These are phyloP conservation scores for Agrilus mali DNA, from an alignment of 2,888 invertebrate genomes.

Conservation along the genomic window DNA sequence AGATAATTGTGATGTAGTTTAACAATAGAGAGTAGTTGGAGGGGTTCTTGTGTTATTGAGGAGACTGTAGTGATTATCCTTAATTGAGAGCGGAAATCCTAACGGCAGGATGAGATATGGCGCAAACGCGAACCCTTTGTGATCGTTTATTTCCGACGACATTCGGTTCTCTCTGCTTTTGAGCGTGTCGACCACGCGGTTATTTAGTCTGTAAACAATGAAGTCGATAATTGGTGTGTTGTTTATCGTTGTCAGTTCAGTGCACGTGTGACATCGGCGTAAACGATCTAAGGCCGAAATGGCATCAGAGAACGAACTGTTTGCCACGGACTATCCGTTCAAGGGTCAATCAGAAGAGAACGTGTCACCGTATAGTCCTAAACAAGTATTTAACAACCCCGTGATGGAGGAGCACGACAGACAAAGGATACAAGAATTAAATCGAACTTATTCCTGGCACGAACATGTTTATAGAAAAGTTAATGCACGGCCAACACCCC, in stretches of 20 bases:
- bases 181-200: slow-evolving; percentile 13
- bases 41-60: too few relatives aligned
- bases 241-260: slow-evolving; percentile 8
- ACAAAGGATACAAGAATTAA: slow-evolving; percentile 5
- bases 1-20: too few relatives aligned
- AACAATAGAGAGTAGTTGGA: too few relatives aligned
- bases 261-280: slow-evolving; percentile 10
- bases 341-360: not conserved
- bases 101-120: slow-evolving; percentile 8
- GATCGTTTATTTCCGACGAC: slow-evolving; percentile 16
- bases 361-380: slow-evolving; percentile 4
- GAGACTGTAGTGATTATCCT: too few relatives aligned
- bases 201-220: slow-evolving; percentile 16
- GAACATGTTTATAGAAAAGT: slow-evolving; percentile 79
- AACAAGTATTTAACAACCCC: slow-evolving; percentile 9
- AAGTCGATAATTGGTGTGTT: slow-evolving; percentile 15
- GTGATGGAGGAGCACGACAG: slow-evolving; percentile 1
- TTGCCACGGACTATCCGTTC: too few relatives aligned
- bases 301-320: too few relatives aligned
- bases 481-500: slow-evolving; percentile 72
- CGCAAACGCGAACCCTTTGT: slow-evolving; percentile 15
- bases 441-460: slow-evolving; percentile 54
- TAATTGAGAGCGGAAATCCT: slow-evolving; percentile 1
- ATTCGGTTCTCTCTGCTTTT: slow-evolving; percentile 14
- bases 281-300: too few relatives aligned